A percentile compares a stretch with the other conserved stretches of the same genome.
phyloP scores from a whole-genome alignment of 2,888 invertebrate species.

The Drosophila mimica region DNA sequence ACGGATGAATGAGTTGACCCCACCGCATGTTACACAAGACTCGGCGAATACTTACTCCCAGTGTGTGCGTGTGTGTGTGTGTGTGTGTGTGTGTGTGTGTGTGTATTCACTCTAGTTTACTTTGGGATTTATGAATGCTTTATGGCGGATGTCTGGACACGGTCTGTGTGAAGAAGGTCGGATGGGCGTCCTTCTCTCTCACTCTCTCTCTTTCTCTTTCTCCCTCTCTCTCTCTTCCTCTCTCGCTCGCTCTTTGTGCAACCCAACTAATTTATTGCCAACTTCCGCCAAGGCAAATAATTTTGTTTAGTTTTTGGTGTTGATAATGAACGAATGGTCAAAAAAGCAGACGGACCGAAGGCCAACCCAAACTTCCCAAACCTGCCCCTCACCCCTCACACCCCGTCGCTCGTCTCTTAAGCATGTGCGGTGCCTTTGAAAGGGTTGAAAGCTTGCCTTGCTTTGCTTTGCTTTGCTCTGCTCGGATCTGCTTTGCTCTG shows the following conservation, averaged over 20 bases:
- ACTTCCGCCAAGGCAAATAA: constrained; percentile 79
- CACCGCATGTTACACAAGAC: constrained; percentile 77
- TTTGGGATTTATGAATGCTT: constrained; percentile 85
- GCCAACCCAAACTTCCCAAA: background rate
- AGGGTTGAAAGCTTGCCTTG: constrained; percentile 54
- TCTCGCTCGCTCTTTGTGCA: constrained; percentile 32
- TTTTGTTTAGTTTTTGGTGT: constrained; percentile 81
- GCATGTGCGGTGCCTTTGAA: constrained; percentile 58
- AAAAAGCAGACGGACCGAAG: constrained; percentile 40
- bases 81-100: constrained; percentile 24
- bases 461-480: constrained; percentile 17
- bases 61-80: background rate
- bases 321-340: constrained; percentile 79
- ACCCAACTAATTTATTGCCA: constrained; percentile 83
- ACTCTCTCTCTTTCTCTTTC: background rate
- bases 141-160: constrained; percentile 80
- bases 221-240: background rate
- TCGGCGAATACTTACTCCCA: constrained; percentile 43
- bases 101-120: constrained; percentile 77
- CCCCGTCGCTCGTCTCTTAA: constrained; percentile 48
- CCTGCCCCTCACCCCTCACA: background rate
- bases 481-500: constrained; percentile 1
- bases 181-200: constrained; percentile 1
- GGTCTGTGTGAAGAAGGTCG: constrained; percentile 67
- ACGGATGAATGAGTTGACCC: constrained; percentile 80